Conservation (phyloP, 2,888 invertebrate genomes). For the Eupithecia tripunctaria region DNA sequence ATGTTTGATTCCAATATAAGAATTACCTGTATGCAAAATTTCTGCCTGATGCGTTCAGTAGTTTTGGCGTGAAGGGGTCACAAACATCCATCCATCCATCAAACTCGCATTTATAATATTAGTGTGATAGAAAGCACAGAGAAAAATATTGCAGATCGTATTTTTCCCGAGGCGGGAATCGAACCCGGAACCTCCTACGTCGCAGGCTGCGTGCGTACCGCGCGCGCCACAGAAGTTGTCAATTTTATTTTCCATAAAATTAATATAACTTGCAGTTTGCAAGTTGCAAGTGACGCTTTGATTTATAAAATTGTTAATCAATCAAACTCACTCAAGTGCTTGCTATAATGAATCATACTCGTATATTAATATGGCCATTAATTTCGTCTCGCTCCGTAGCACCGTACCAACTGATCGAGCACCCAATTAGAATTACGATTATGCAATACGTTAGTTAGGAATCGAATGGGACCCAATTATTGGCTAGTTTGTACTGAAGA, state of each 20-base stretch:
- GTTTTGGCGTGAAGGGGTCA: too few species aligned
- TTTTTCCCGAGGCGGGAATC: neutral
- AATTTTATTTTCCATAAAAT: neutral
- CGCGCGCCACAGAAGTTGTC: neutral
- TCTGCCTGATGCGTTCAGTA: too few species aligned
- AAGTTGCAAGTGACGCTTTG: neutral
- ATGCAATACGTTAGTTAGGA: conserved; percentile 23
- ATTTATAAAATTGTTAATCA: conserved; percentile 2
- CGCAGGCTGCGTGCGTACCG: neutral
- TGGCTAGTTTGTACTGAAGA: conserved; percentile 14
- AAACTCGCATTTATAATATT: too few species aligned
- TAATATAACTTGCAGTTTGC: neutral
- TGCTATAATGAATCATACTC: conserved; percentile 7
- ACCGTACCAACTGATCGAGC: conserved; percentile 26
- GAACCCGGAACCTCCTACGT: neutral
- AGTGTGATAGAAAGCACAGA: too few species aligned
- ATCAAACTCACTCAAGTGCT: neutral
- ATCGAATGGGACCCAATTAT: conserved; percentile 17
- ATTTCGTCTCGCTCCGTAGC: conserved; percentile 32
- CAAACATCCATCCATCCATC: too few species aligned
- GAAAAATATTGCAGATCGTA: neutral
- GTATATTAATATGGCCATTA: conserved; percentile 19
- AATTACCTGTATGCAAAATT: too few species aligned
- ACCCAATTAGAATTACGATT: conserved; percentile 28
- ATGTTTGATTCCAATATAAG: too few species aligned